Evolutionary conservation across 2,113 vertebrate species (phyloP).

Genomic region (Archilochus colubris): DNA sequence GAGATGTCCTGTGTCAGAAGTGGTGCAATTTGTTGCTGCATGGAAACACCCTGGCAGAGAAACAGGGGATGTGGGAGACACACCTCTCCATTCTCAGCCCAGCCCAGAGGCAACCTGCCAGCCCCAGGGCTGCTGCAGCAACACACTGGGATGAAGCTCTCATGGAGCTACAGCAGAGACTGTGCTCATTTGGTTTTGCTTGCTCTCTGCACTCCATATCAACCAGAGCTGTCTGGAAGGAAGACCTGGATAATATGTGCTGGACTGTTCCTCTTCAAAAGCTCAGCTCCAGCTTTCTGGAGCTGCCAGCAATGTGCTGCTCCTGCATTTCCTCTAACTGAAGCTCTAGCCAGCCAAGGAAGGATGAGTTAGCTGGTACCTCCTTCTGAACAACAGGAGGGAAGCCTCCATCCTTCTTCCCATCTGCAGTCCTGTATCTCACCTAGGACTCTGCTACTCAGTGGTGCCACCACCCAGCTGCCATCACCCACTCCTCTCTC

Average conservation of each 20-base stretch:
- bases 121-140: not conserved
- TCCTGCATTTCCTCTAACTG: not conserved
- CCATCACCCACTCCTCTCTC: not conserved
- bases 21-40: not conserved
- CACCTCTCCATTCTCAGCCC: not conserved
- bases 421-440: not conserved
- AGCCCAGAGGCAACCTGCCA: conserved; percentile 13
- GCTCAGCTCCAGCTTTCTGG: not conserved
- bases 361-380: not conserved
- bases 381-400: not conserved
- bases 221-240: not conserved
- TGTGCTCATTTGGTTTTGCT: not conserved
- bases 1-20: not conserved
- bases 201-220: not conserved
- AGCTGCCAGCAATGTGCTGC: not conserved
- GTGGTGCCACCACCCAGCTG: not conserved
- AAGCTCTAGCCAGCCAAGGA: not conserved
- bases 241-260: not conserved
- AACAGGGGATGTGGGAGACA: not conserved
- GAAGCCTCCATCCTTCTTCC: not conserved
- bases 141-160: not conserved
- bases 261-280: not conserved
- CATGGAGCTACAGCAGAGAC: not conserved
- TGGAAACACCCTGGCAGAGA: not conserved
- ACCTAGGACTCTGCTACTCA: not conserved